These are phyloP conservation scores for Chionomys nivalis DNA, from an alignment of 2,113 vertebrate genomes.

Conservation along the genomic window DNA sequence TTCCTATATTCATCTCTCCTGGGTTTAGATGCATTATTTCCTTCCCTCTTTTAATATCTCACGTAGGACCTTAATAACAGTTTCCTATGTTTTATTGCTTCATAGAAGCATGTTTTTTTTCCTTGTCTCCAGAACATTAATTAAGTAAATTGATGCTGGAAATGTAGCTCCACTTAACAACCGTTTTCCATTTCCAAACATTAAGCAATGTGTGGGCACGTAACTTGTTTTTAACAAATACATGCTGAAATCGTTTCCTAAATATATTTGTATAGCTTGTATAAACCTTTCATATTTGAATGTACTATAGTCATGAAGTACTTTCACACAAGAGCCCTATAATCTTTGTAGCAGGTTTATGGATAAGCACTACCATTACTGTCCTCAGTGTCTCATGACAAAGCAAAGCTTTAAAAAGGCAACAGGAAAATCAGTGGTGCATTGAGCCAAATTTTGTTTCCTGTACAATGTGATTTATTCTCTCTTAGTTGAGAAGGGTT, in stretches of 20 bases:
- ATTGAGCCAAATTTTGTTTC: background rate
- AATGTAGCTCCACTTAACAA: background rate
- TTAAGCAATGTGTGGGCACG: background rate
- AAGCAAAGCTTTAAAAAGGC: background rate
- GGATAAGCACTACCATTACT: background rate
- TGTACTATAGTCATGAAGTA: background rate
- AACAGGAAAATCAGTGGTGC: background rate
- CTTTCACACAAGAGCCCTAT: background rate
- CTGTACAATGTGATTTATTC: background rate
- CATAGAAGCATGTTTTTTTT: background rate
- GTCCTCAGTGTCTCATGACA: background rate
- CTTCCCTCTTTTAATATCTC: background rate
- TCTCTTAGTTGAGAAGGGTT: background rate
- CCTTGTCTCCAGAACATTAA: background rate
- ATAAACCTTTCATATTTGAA: background rate
- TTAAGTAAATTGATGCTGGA: slow-evolving; percentile 38
- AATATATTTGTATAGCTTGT: slow-evolving; percentile 1
- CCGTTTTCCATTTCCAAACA: background rate
- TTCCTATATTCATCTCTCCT: background rate
- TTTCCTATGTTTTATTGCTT: slow-evolving; percentile 25
- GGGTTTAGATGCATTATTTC: background rate
- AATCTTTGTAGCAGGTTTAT: background rate
- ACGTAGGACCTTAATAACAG: background rate
- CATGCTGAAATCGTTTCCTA: background rate
- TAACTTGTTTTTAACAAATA: background rate